These are phyloP conservation scores for Microhierax caerulescens DNA, from an alignment of 2,797 vertebrate genomes.

Conservation along the genomic window DNA sequence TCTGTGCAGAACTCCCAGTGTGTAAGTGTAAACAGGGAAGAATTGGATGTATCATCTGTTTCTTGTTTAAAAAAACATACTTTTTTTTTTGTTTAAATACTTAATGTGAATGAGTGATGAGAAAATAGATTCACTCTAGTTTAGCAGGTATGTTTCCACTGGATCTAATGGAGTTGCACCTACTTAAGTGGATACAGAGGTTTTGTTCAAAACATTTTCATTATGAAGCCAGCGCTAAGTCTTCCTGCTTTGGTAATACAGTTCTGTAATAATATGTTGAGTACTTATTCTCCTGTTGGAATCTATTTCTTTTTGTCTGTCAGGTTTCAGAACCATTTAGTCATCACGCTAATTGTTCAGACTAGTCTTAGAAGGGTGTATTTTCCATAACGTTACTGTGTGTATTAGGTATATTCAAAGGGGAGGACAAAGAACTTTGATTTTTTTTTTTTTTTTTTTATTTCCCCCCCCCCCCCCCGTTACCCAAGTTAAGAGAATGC, in stretches of 20 bases:
- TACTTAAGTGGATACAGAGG: neutral
- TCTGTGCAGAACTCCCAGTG: neutral
- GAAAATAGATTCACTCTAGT: neutral
- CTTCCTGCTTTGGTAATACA: neutral
- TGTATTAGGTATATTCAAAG: neutral
- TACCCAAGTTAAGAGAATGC: neutral
- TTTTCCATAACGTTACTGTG: neutral
- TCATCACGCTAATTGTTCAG: slow-evolving; percentile 19
- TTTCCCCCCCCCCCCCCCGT: neutral
- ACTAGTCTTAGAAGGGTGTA: neutral
- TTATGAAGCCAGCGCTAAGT: neutral
- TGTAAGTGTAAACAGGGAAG: neutral
- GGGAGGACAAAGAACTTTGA: neutral
- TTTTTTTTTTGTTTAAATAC: neutral
- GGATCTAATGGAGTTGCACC: neutral
- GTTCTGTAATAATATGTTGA: neutral
- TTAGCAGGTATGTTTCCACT: neutral
- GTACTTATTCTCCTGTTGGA: neutral
- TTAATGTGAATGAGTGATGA: neutral
- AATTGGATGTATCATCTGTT: neutral
- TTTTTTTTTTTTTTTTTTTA: no score
- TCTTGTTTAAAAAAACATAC: neutral
- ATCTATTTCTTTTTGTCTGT: neutral
- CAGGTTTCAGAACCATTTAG: neutral
- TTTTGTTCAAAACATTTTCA: neutral